Conservation (phyloP, 1,140 invertebrate species). For the Diorhabda sublineata region DNA sequence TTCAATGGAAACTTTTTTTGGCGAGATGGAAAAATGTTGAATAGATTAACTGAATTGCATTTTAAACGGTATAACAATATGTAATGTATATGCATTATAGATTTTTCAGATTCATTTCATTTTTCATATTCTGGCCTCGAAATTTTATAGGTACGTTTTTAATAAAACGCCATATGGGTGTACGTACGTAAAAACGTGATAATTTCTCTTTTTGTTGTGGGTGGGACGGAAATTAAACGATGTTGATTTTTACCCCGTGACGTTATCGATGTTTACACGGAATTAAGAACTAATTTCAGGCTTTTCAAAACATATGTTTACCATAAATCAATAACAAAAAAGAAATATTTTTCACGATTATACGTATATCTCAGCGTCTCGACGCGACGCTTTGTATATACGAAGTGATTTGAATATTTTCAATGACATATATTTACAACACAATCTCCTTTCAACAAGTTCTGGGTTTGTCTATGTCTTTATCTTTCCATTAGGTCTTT, state of each 20-base stretch:
- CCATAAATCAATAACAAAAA: background rate
- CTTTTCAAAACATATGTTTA: constrained; percentile 6
- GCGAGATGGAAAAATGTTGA: background rate
- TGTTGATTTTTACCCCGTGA: background rate
- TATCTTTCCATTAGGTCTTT: no score
- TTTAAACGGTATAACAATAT: background rate
- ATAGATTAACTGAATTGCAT: background rate
- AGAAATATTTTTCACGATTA: background rate
- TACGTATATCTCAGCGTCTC: no score
- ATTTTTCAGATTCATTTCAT: background rate
- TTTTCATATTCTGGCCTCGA: background rate
- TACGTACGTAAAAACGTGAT: constrained; percentile 7
- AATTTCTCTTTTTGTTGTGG: constrained; percentile 10
- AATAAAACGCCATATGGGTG: constrained; percentile 11
- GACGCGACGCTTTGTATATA: no score
- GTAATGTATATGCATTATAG: background rate
- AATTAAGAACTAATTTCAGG: constrained; percentile 8
- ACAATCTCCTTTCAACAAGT: no score
- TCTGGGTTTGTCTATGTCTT: no score
- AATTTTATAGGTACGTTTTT: constrained; percentile 1
- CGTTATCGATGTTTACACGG: constrained; percentile 7
- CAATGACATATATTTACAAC: no score
- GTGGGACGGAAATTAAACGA: constrained; percentile 7
- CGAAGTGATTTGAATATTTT: no score
- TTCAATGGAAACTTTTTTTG: background rate